phyloP scores from a whole-genome alignment of 2,888 invertebrate genomes.

The Crematogaster levior region DNA sequence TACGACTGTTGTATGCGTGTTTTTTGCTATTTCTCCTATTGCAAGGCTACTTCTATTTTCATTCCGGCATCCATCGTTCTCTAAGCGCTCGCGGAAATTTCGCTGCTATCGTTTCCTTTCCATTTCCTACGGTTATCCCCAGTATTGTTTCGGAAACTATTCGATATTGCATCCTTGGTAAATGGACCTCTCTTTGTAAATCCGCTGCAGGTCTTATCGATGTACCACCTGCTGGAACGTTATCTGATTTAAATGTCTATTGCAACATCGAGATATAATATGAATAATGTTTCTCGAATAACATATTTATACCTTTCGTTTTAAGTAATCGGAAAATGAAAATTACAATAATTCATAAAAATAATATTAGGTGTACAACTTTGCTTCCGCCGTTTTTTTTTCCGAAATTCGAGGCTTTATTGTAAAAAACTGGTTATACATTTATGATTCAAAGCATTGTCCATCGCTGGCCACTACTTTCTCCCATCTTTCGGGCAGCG shows the following conservation, averaged over 20 bases:
- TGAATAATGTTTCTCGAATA: slow-evolving; percentile 12
- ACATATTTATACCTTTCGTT: background rate
- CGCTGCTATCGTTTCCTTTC: slow-evolving; percentile 27
- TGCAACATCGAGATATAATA: background rate
- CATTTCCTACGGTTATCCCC: slow-evolving; percentile 21
- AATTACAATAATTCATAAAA: background rate
- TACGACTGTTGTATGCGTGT: background rate
- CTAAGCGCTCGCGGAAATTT: slow-evolving; percentile 35
- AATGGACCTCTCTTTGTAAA: slow-evolving; percentile 62
- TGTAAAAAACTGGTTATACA: no score
- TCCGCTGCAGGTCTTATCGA: slow-evolving; percentile 36
- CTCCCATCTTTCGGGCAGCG: no score
- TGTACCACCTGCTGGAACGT: background rate
- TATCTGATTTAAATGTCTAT: background rate
- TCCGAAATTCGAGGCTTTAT: no score
- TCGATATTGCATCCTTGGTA: slow-evolving; percentile 19
- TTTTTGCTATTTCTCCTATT: background rate
- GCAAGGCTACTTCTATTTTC: slow-evolving; percentile 65
- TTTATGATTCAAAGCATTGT: no score
- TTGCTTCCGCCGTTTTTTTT: background rate
- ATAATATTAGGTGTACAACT: background rate
- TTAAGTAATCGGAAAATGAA: background rate
- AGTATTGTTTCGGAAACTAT: slow-evolving; percentile 12
- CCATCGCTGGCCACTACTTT: no score
- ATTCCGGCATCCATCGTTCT: slow-evolving; percentile 54